These are phyloP conservation scores for Siderastrea siderea DNA, from an alignment of 92 coral and sea anemone genomes.

Conservation along the genomic window DNA sequence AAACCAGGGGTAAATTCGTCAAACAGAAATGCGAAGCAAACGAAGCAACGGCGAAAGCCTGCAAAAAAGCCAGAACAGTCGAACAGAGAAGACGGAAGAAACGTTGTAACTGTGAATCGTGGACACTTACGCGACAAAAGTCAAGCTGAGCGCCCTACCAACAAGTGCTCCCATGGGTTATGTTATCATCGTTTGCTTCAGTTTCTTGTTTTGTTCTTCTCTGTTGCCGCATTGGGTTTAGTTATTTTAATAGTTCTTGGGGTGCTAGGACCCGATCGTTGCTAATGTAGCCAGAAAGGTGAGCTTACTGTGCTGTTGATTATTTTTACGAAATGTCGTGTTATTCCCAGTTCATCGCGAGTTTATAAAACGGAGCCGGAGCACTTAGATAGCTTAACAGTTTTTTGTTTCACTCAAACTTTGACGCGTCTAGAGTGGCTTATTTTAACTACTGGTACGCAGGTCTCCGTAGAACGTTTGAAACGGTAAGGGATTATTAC, in stretches of 20 bases:
- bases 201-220: conserved; percentile 61
- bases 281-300: conserved; percentile 33
- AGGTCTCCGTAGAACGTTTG: too few relatives aligned
- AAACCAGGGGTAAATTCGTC: background rate
- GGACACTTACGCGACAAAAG: background rate
- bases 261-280: conserved; percentile 50
- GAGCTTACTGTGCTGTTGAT: background rate
- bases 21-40: background rate
- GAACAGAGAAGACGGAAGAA: background rate
- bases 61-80: background rate
- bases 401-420: too few relatives aligned
- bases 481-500: too few relatives aligned
- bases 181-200: conserved; percentile 63
- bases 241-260: conserved; percentile 68
- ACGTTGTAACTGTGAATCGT: background rate
- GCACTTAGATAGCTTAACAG: too few relatives aligned
- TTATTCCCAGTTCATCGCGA: background rate
- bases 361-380: background rate
- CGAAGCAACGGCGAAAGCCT: background rate
- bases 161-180: background rate
- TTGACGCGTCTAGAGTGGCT: too few relatives aligned
- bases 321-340: background rate
- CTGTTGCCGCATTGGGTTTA: conserved; percentile 63
- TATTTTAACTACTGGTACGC: too few relatives aligned
- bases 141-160: background rate